Evolutionary conservation across 2,888 invertebrate species (phyloP).

Genomic region (Mechanitis mazaeus): DNA sequence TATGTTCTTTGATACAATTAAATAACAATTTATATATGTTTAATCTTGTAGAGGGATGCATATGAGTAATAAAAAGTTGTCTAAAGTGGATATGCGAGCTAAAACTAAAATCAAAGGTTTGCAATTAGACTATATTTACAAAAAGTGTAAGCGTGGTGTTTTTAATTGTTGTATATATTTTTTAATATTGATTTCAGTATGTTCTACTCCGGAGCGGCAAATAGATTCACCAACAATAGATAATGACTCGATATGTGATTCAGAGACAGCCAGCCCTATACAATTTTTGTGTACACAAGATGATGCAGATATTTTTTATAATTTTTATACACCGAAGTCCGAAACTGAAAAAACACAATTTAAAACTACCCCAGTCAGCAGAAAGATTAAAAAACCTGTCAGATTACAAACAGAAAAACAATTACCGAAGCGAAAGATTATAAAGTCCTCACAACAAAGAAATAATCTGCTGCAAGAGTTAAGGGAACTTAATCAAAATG

Average conservation of each 20-base stretch:
- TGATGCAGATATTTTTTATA: constrained; percentile 71
- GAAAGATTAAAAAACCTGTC: constrained; percentile 48
- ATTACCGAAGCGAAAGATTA: constrained; percentile 49
- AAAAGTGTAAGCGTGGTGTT: too few relatives aligned
- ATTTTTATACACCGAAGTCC: constrained; percentile 70
- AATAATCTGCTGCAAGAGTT: constrained; percentile 63
- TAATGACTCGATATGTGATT: constrained; percentile 63
- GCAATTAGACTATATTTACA: neutral
- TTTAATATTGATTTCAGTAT: constrained; percentile 44
- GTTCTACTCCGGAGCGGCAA: constrained; percentile 63
- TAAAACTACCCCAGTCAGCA: constrained; percentile 62
- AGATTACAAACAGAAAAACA: constrained; percentile 51
- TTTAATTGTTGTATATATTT: too few relatives aligned
- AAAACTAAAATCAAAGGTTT: constrained; percentile 54
- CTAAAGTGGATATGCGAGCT: constrained; percentile 52
- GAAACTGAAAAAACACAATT: constrained; percentile 42
- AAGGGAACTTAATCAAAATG: constrained; percentile 63
- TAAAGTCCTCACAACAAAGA: constrained; percentile 51
- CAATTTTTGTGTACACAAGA: constrained; percentile 72
- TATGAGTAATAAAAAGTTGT: constrained; percentile 43
- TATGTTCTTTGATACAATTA: too few relatives aligned
- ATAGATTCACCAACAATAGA: constrained; percentile 63
- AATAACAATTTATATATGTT: too few relatives aligned
- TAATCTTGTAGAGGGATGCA: constrained; percentile 19
- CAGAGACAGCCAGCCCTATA: constrained; percentile 66